Evolutionary conservation across 2,888 invertebrate genomes (phyloP), one percentile per base, ranked within the genome.

Genomic region (Adelognathus sp.): DNA sequence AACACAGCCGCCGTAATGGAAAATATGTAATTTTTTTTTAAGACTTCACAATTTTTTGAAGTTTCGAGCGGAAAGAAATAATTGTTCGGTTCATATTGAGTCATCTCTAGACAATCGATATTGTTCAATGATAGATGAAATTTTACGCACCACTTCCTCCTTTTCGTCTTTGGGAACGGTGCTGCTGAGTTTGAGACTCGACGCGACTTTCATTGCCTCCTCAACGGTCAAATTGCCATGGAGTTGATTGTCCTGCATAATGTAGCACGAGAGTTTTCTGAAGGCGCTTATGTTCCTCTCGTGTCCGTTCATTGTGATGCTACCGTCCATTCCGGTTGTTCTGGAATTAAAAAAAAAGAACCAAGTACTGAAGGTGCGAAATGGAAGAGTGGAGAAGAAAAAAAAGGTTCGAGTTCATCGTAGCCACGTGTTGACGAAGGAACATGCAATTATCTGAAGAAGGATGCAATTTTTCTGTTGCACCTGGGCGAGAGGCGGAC

Each of bases 161-260:
- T 97, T 97, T 87, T 97, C 96, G 0, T 92, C 92, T 82, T 93
- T 93, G 18, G 93, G 92, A 82, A 96, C 95, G 66, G 95, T 94
- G 60, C 93, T 94, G 58, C 97, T 96, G 75, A 98, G 94, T 91
- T 98, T 98, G 52, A 99, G 93, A 84, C 96, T 96, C 1, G 98
- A 96, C 5, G 98, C 98, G 36, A 98, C 98, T 84, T 95, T 94
- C 98, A 99, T 98, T 31, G 98, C 97, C 92, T 99, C 98, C 87
- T 96, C 96, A 2, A 98, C 98, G 0, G 97, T 97, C 82, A 99
- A 93, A 92, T 98, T 98, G 0, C 96, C 96, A 87, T 98, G 96
- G 52, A 98, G 93, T 91, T 97, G 97, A 92, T 97, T 97, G 90
- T 97, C 97, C 91, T 99, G 98, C 98, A 98, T 97, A 91, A 99